Base-by-base conservation (phyloP, 2,888 invertebrate genomes). In the Hypercompe scribonia region DNA sequence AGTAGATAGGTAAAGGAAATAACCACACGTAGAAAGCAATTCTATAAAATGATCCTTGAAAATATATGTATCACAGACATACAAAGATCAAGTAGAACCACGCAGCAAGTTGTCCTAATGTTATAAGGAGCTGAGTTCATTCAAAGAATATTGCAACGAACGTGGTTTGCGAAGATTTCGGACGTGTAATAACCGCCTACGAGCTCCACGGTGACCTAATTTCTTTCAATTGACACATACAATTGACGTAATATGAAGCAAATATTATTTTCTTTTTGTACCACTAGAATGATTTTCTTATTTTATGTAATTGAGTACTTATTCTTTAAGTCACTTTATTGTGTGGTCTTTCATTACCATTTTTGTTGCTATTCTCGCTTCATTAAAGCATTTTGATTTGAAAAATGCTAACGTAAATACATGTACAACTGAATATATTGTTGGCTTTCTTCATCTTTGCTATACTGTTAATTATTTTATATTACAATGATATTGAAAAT, bases 221-320 rank as follows among this genome's bases (percentile, higher is more conserved):
- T 61, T 69, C 68, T 28, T 39, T 69, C 68, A 61, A 69, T 69
- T 61, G 68, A 69, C 68, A 33, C n/a, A 34, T 28, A 54, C 68
- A 68, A 68, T 54, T 58, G 28, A 68, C 54, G 34, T 68, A 68
- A 68, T 68, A 61, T 68, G 68, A 54, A n/a, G 34, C n/a, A 68
- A 33, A 68, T 68, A 68, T 54, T 18, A 54, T 36, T 34, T 54
- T n/a, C n/a, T 68, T 36, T 28, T 36, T n/a, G 18, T 18, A 10
- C 33, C 28, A 58, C 15, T 33, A 33, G 31, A 68, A 54, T 36
- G n/a, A 33, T 54, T 18, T 34, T 50, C 31, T 50, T 67, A 50
- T 67, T 67, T 34, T 21, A 65, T 65, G 31, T 8, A 65, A 42
- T 42, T 65, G 42, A 18, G 28, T 58, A 28, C 54, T n/a, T 42